Base-by-base conservation (phyloP, 2,888 invertebrate genomes). In the Atethmia centrago region DNA sequence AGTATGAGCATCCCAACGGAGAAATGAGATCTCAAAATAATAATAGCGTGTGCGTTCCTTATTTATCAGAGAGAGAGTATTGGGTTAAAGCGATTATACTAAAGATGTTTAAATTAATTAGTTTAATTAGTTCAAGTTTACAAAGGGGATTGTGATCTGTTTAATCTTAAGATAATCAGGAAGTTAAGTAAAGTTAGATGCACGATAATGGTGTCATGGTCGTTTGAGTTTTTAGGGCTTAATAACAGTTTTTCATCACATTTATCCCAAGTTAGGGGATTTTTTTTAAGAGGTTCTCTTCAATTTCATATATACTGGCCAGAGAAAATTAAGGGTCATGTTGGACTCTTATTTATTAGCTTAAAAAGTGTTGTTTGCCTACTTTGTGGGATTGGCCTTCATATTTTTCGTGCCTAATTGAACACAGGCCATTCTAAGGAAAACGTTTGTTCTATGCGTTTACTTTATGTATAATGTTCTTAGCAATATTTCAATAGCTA, bases 101-200 rank as follows among this genome's bases (percentile, higher is more conserved):
- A 31, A 58, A 55, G 53, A 40, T 47, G 67, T 56, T 64, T 64
- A 47, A 28, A 40, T 69, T 75, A 66, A 75, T 75, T 58, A 65
- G 40, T 69, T 75, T 79, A 56, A 79, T 79, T 61, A 80, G 69
- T 76, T 65, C 12, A 49, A 55, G 45, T 67, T 71, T 14, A 49
- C 45, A 69, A 62, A 69, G 16, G 25, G 12, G 73, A 72, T 68
- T 61, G 56, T 31, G 25, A 61, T 53, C 49, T 25, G 62, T 28
- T 74, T 80, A 69, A 56, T 75, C 40, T 65, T 61, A 61, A 25
- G 64, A 61, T 68, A 65, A 74, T 61, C 49, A 51, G 7, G 61
- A 74, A 80, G 58, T 61, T 59, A 14, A n/a, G 40, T 64, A 25
- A 77, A 71, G 2, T 71, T 31, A 58, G 31, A 16, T 51, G 19